Evolutionary conservation across 1,140 invertebrate species (phyloP).

Genomic region (Megalopta genalis): DNA sequence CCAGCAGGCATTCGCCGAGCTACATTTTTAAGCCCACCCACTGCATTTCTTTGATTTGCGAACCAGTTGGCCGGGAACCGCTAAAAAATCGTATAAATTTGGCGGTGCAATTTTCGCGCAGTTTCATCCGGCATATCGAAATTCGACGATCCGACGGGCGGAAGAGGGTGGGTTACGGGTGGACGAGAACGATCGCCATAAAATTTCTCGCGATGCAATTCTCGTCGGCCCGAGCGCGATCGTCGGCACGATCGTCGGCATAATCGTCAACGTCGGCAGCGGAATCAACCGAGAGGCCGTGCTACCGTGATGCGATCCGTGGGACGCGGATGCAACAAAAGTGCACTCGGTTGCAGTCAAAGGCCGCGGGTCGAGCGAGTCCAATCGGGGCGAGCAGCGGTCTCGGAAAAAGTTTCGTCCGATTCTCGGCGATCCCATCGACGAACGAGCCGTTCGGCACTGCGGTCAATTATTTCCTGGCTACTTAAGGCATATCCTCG

Average conservation of each 20-base stretch:
- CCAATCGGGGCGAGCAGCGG: conserved; percentile 53
- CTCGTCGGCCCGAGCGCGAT: background rate
- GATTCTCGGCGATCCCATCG: background rate
- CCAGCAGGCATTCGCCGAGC: no score
- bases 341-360: conserved; percentile 40
- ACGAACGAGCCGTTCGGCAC: background rate
- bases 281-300: background rate
- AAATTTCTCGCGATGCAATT: conserved; percentile 41
- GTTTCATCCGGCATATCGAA: background rate
- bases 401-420: conserved; percentile 56
- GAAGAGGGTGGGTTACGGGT: no score
- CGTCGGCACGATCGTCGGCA: no score
- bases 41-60: no score
- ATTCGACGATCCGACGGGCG: background rate
- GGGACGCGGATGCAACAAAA: conserved; percentile 48
- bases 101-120: background rate
- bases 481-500: conserved; percentile 65
- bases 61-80: no score
- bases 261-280: no score
- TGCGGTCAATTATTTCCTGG: conserved; percentile 60
- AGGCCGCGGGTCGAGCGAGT: conserved; percentile 61
- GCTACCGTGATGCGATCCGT: conserved; percentile 27
- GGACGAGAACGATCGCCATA: conserved; percentile 47
- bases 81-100: background rate
- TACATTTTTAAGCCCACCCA: no score